Base-by-base conservation (phyloP, 2,113 vertebrate species). In the Nothocercus nigrocapillus region DNA sequence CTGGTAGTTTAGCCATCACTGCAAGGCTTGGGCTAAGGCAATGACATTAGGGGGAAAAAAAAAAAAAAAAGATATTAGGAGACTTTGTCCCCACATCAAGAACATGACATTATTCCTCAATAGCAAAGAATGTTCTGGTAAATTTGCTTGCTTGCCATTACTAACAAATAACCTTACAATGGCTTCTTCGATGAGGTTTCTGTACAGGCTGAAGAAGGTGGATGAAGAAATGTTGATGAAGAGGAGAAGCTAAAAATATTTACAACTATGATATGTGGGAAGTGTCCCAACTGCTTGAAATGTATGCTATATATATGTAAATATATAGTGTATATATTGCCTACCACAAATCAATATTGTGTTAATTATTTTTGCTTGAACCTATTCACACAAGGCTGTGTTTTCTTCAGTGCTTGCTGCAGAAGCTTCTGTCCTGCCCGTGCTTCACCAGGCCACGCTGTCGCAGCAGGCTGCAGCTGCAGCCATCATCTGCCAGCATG, bases 401-500 rank as follows among this genome's bases (percentile, higher is more conserved):
- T 34, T 70, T 58, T 45, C 25, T 21, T 34, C 30, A 27, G 40
- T 12, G 40, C 22, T 27, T 22, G 4, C 25, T 44, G 25, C 21
- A 32, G 64, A 0, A 1, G 12, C 9, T 20, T 58, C 42, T 70
- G 30, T 75, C 20, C 20, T 32, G 63, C 6, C 56, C 56, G 25
- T 42, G 17, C 36, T 16, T 69, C 24, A 5, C 25, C 27, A 70
- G 20, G 28, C 9, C 2, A 64, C 27, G 1, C 25, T 20, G 14
- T 20, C 17, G 7, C 34, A 1, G 7, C 13, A 32, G 42, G 8
- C 17, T 25, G 34, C 18, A 32, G 36, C n/a, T 1, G 1, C 2
- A 5, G 24, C 45, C n/a, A 10, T 19, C 3, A 3, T 13, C 40
- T 8, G 2, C 45, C n/a, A 42, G 20, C 42, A 30, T 13, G 25